Evolutionary conservation across 2,888 invertebrate species (phyloP).

Genomic region (Brachylomia viminalis): DNA sequence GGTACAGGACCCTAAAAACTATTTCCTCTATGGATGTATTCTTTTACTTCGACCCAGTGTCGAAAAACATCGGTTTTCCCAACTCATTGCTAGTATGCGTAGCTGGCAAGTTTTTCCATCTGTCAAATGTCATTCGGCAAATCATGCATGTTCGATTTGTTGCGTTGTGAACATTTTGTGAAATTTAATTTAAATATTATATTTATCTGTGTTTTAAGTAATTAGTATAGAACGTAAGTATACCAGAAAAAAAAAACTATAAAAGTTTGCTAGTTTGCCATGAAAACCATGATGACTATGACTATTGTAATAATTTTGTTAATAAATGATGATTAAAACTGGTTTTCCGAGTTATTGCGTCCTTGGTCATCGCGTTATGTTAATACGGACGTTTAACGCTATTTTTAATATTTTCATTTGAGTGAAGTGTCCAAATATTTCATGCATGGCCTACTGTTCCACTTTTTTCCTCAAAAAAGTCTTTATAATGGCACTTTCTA

Average conservation of each 20-base stretch:
- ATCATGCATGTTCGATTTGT: slow-evolving; percentile 80
- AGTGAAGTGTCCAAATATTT: slow-evolving; percentile 47
- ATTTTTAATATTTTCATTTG: slow-evolving; percentile 34
- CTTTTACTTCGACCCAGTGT: background rate
- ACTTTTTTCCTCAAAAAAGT: slow-evolving; percentile 65
- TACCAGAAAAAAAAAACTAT: background rate
- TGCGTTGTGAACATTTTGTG: slow-evolving; percentile 69
- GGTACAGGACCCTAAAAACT: too few species aligned
- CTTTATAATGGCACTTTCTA: slow-evolving; percentile 71
- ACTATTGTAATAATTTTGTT: slow-evolving; percentile 66
- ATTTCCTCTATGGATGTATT: background rate
- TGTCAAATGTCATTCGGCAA: slow-evolving; percentile 78
- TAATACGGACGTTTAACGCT: slow-evolving; percentile 63
- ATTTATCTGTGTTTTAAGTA: slow-evolving; percentile 62
- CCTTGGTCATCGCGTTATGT: slow-evolving; percentile 78
- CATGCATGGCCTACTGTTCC: slow-evolving; percentile 74
- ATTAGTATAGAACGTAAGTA: slow-evolving; percentile 69
- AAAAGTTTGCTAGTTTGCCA: background rate
- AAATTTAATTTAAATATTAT: slow-evolving; percentile 66
- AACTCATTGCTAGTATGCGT: slow-evolving; percentile 37
- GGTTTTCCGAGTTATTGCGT: slow-evolving; percentile 79
- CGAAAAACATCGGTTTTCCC: slow-evolving; percentile 56
- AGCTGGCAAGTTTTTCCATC: slow-evolving; percentile 62
- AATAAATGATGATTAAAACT: slow-evolving; percentile 77
- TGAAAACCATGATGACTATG: slow-evolving; percentile 22